phyloP scores from a whole-genome alignment of 2,888 invertebrate species.

The Orthosia gothica region DNA sequence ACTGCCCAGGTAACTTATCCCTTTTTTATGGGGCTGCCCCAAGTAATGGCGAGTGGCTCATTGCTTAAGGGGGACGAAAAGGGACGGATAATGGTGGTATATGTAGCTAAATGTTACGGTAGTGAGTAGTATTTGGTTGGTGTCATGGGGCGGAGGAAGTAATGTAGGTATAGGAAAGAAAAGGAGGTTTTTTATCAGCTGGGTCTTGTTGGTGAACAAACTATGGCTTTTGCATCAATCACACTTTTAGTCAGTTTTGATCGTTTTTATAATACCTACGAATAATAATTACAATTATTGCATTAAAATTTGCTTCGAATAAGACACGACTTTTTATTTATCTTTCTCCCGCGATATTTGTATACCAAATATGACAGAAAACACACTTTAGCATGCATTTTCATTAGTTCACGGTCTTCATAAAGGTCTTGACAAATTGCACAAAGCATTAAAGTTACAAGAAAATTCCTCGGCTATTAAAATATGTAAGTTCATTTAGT shows the following conservation, averaged over 20 bases:
- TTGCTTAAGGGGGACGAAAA: slow-evolving; percentile 32
- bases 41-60: slow-evolving; percentile 52
- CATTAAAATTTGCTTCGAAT: too few species aligned
- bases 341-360: too few species aligned
- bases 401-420: neutral
- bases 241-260: neutral
- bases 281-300: too few species aligned
- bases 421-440: neutral
- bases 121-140: neutral
- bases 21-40: slow-evolving; percentile 54
- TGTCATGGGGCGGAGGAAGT: too few species aligned
- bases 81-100: slow-evolving; percentile 25
- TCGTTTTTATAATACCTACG: too few species aligned
- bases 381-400: neutral
- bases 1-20: slow-evolving; percentile 40
- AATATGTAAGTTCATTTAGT: neutral
- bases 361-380: neutral
- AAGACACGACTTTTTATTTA: too few species aligned
- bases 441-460: neutral
- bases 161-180: neutral
- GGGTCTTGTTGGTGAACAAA: neutral
- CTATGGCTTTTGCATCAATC: neutral
- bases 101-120: slow-evolving; percentile 16
- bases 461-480: neutral
- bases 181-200: too few species aligned